Conservation (phyloP, 2,113 vertebrate species). For the Crotalus viridis region DNA sequence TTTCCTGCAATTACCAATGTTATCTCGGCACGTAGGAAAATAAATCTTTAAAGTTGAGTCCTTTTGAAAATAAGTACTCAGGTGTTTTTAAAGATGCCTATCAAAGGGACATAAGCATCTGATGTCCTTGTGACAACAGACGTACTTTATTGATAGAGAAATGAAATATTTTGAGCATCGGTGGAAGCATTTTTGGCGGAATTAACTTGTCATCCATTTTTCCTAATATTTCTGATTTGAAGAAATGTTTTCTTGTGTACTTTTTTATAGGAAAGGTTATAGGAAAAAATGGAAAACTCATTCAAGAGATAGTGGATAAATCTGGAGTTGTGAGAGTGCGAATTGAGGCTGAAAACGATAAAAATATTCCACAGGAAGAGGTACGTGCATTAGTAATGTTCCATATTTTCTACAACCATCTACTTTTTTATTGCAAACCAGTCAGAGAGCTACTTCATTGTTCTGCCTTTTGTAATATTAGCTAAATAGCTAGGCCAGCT, state of each 20-base stretch:
- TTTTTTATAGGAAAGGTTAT: constrained; percentile 90
- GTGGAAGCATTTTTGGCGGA: background rate
- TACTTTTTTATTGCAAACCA: background rate
- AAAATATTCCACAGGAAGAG: constrained; percentile 90
- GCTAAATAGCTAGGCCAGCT: background rate
- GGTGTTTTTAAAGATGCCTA: background rate
- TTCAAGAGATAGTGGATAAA: constrained; percentile 98
- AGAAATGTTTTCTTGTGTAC: constrained; percentile 42
- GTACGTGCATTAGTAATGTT: constrained; percentile 64
- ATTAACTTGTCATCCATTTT: background rate
- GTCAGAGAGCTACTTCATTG: background rate
- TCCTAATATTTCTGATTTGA: background rate
- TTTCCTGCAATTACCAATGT: background rate
- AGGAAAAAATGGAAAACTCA: constrained; percentile 97
- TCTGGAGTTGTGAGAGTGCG: constrained; percentile 96
- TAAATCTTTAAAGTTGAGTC: background rate
- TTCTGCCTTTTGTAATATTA: background rate
- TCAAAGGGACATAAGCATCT: background rate
- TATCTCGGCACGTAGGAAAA: background rate
- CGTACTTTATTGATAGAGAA: background rate
- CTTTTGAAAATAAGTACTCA: background rate
- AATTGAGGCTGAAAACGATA: constrained; percentile 97
- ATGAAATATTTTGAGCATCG: background rate
- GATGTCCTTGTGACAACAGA: background rate
- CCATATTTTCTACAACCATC: background rate